Percentiles rank a stretch among this genome's conserved stretches.
These are phyloP conservation scores for Drosophila kepulauana DNA, from an alignment of 1,140 invertebrate genomes.

Conservation along the genomic window DNA sequence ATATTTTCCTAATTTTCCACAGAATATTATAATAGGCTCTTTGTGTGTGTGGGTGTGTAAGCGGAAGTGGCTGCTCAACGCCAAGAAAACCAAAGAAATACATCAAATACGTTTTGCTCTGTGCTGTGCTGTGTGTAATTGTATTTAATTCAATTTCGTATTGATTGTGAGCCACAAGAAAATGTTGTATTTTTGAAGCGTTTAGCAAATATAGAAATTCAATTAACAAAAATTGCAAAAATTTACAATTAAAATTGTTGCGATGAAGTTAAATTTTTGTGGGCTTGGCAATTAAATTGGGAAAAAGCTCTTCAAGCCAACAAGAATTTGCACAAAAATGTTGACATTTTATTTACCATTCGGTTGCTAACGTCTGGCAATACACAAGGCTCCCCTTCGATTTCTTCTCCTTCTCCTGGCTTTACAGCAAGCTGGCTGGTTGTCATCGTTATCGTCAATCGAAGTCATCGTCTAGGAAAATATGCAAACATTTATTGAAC, in stretches of 20 bases:
- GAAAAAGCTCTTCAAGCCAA: slow-evolving; percentile 14
- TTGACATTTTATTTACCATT: slow-evolving; percentile 46
- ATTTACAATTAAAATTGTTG: slow-evolving; percentile 35
- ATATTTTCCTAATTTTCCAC: not conserved
- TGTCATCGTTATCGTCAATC: slow-evolving; percentile 50
- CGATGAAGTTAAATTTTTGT: slow-evolving; percentile 21
- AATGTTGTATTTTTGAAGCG: slow-evolving; percentile 14
- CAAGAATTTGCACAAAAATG: slow-evolving; percentile 22
- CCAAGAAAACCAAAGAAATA: not conserved
- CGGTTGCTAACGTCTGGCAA: slow-evolving; percentile 51
- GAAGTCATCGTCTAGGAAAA: slow-evolving; percentile 70
- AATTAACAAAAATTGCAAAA: slow-evolving; percentile 40
- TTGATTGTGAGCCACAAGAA: slow-evolving; percentile 22
- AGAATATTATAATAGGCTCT: not conserved
- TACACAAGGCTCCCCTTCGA: not conserved
- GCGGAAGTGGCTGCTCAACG: not conserved
- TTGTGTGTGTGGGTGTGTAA: not conserved
- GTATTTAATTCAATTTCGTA: slow-evolving; percentile 19
- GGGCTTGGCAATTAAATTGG: slow-evolving; percentile 37
- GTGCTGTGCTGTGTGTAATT: not conserved
- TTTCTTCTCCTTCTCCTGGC: not conserved
- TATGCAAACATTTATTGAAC: slow-evolving; percentile 83
- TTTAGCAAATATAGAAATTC: slow-evolving; percentile 42
- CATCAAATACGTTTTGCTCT: slow-evolving; percentile 2
- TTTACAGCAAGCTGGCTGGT: slow-evolving; percentile 5